phyloP scores from a whole-genome alignment of 1,140 invertebrate genomes.

The Cotesia chilonis region DNA sequence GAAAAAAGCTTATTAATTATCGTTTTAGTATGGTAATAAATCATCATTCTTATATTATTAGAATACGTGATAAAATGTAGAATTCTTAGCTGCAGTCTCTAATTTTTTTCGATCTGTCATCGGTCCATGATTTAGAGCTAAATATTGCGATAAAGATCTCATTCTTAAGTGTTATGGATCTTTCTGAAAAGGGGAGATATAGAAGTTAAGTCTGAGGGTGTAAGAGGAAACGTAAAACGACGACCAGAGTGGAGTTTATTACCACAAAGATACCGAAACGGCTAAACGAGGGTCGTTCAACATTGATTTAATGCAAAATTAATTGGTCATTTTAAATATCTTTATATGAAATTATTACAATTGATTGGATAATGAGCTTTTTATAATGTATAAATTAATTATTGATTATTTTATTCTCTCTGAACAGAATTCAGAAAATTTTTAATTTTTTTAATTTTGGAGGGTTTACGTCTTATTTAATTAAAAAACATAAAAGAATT shows the following conservation, averaged over 20 bases:
- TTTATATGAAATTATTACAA: constrained; percentile 50
- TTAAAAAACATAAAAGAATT: too few relatives aligned
- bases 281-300: constrained; percentile 50
- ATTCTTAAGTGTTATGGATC: constrained; percentile 54
- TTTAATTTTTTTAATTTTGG: too few relatives aligned
- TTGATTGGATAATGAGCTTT: too few relatives aligned
- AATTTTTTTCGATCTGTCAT: constrained; percentile 50
- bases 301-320: constrained; percentile 65
- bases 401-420: too few relatives aligned
- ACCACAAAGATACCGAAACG: constrained; percentile 49
- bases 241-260: constrained; percentile 59
- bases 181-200: constrained; percentile 15
- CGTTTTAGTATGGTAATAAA: too few relatives aligned
- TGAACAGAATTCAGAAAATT: too few relatives aligned
- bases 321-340: constrained; percentile 62
- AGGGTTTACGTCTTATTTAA: too few relatives aligned
- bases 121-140: constrained; percentile 67
- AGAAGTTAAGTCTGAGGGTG: constrained; percentile 8
- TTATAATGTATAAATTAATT: too few relatives aligned
- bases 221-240: constrained; percentile 49
- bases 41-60: not conserved
- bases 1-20: too few relatives aligned
- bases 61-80: constrained; percentile 32
- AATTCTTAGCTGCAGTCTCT: not conserved
- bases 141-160: constrained; percentile 65